phyloP scores from a whole-genome alignment of 2,888 invertebrate species.

The Crocallis elinguaria region DNA sequence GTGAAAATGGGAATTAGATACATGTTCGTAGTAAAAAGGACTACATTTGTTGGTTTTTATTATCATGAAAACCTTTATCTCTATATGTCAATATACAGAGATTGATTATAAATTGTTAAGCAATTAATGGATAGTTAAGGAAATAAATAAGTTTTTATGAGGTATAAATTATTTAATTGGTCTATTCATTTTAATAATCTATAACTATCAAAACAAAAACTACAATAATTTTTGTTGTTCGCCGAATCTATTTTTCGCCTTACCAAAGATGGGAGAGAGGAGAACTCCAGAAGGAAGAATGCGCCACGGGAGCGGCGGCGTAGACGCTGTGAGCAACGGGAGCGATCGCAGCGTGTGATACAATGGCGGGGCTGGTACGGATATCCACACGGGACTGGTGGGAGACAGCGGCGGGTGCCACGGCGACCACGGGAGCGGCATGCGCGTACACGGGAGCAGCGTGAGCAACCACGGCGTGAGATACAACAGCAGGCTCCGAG shows the following conservation, averaged over 20 bases:
- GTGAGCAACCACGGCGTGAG: conserved; percentile 50
- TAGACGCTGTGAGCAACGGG: conserved; percentile 34
- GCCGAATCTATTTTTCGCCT: conserved; percentile 60
- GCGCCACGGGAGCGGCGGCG: conserved; percentile 56
- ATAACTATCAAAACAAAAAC: conserved; percentile 68
- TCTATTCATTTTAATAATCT: conserved; percentile 70
- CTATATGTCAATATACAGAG: no score
- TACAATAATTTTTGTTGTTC: conserved; percentile 52
- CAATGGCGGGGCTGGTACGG: conserved; percentile 57
- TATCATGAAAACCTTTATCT: no score
- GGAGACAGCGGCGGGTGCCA: conserved; percentile 62
- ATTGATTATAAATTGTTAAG: no score
- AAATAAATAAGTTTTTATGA: conserved; percentile 2
- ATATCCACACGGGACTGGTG: conserved; percentile 68
- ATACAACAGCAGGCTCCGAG: conserved; percentile 58
- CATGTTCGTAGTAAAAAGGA: no score
- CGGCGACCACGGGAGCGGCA: conserved; percentile 46
- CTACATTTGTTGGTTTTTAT: no score
- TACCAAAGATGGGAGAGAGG: conserved; percentile 61
- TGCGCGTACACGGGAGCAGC: conserved; percentile 48
- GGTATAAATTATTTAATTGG: conserved; percentile 58
- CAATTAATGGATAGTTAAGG: neutral
- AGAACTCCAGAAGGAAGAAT: conserved; percentile 60
- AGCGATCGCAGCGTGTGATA: conserved; percentile 51
- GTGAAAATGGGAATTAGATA: no score